Evolutionary conservation across 2,113 vertebrate genomes (phyloP), one percentile per base, ranked within the genome.

Genomic region (Chloropsis cyanopogon): DNA sequence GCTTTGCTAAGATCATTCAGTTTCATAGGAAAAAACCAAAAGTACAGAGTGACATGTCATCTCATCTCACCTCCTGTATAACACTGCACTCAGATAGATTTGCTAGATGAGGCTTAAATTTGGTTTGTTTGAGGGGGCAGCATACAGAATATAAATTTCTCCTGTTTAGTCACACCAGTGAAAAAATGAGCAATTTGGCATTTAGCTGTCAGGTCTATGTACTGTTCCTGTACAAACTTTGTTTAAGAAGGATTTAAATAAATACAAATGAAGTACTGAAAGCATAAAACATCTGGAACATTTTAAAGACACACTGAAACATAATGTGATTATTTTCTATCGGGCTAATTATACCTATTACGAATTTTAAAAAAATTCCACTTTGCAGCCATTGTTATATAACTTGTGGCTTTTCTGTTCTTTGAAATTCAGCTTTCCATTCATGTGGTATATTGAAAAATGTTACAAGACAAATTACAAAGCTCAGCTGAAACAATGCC

Each of bases 221-320:
- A 60, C 46, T 50, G 4, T 86, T 94, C 70, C 33, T 66, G 19
- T 70, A 73, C 22, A 81, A 79, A 46, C 4, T 29, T 80, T 72
- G 14, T 82, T 92, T 88, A 94, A 52, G 44, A 84, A 72, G 41
- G 59, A 73, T 65, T 82, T 80, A 79, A 90, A 56, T 84, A 92
- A 94, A 86, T 53, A 78, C 5, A 75, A 90, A 88, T 71, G 28
- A 64, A 81, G 16, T 77, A 60, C 14, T 90, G 79, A 68, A 90
- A 88, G 8, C 47, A 65, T 75, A 90, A 93, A 83, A 44, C 82
- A 90, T 92, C 79, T 96, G 85, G 56, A 94, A 61, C 9, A 22
- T 68, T 94, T 97, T 88, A 84, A 92, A 86, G 90, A 86, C 75
- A 44, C n/a, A 75, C 41, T 80, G 79, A 94, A 90, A 88, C 86